Evolutionary conservation across 1,140 invertebrate genomes (phyloP), one percentile per base, ranked within the genome.

Genomic region (Papilio polyxenes): DNA sequence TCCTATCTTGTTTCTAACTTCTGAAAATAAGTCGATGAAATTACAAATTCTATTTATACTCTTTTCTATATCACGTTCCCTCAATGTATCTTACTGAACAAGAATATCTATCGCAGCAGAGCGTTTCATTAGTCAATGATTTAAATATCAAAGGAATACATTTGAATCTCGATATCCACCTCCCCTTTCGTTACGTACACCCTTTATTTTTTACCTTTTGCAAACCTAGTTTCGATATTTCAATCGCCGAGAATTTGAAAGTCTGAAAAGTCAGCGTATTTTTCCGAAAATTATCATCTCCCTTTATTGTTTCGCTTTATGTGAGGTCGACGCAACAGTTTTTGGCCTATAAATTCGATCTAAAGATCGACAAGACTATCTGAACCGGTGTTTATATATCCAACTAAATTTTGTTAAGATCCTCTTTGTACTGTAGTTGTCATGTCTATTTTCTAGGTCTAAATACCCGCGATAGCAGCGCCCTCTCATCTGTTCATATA

Each of bases 91-190:
- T 59, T 59, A n/a, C 59, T 7, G 9, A 56, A 56, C 53, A 62
- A 62, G n/a, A 62, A 62, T 62, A 62, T 62, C 59, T 17, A 62
- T 62, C 59, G 59, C 59, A 20, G 2, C n/a, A 65, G 23, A 31
- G 62, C 65, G 65, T 69, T 69, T 69, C 65, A 69, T 69, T 69
- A 69, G 65, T 69, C 65, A 69, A 69, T 37, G 65, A 69, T 69
- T 69, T 69, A 69, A 69, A 69, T 69, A 69, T 69, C 65, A 69
- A 69, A 37, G 65, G 65, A 69, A 69, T 69, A 69, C 65, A 69
- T 69, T 69, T 69, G 31, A 69, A 69, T 69, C 65, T 10, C 31
- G 65, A 69, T 69, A 69, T 69, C 31, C 31, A 37, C 65, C 31
- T 37, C 65, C 65, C 65, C 65, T 69, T 37, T 69, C 65, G 23